Conservation (phyloP, 2,888 invertebrate genomes). For the Cyaniris semiargus region DNA sequence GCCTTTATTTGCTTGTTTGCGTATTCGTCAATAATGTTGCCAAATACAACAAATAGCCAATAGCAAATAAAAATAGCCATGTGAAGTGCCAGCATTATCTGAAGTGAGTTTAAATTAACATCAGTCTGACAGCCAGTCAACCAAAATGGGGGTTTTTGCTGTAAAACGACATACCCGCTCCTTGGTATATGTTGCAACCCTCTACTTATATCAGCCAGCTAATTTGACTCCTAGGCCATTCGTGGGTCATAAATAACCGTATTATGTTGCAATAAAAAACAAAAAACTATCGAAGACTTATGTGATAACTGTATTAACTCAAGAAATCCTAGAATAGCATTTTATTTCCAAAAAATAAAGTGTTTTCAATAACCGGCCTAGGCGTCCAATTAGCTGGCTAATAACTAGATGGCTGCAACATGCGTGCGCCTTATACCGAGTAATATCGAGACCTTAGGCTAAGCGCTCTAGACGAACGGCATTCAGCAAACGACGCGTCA, state of each 20-base stretch:
- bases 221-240: no score
- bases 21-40: no score
- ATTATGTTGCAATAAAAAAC: no score
- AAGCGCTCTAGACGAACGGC: not conserved
- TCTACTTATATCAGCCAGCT: not conserved
- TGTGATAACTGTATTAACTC: no score
- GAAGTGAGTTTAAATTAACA: not conserved
- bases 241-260: no score
- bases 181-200: not conserved
- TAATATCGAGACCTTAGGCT: not conserved
- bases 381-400: not conserved
- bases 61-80: no score
- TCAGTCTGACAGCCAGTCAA: not conserved
- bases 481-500: not conserved
- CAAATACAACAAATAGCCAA: no score
- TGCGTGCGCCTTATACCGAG: not conserved
- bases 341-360: not conserved
- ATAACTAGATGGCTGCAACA: not conserved
- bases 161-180: not conserved
- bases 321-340: no score
- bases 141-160: not conserved
- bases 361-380: not conserved
- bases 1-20: no score
- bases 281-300: no score
- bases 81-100: no score